phyloP scores from a whole-genome alignment of 1,140 invertebrate species.

The Heliconius melpomene region DNA sequence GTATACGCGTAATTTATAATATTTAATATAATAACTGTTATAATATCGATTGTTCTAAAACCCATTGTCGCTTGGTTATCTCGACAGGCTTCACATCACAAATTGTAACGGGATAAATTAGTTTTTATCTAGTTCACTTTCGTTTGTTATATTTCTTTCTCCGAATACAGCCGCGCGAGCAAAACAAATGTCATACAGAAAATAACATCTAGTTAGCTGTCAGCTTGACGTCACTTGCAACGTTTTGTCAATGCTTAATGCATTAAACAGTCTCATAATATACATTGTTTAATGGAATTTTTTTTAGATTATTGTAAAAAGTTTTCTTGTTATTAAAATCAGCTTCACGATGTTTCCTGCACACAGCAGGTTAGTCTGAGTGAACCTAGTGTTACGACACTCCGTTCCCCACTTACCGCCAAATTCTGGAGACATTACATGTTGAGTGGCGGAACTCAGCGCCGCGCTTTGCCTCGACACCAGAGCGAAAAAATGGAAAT shows the following conservation, averaged over 20 bases:
- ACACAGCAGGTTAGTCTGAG: too few species aligned
- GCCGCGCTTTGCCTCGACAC: too few species aligned
- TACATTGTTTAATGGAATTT: background rate
- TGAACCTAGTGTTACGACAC: too few species aligned
- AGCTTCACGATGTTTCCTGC: too few species aligned
- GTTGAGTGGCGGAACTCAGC: too few species aligned
- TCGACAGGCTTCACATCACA: constrained; percentile 62
- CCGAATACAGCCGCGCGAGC: constrained; percentile 45
- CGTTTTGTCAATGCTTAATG: background rate
- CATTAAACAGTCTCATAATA: background rate
- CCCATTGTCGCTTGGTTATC: constrained; percentile 48
- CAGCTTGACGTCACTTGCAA: background rate
- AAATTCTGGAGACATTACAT: too few species aligned
- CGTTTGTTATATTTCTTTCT: constrained; percentile 40
- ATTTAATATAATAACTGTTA: constrained; percentile 59
- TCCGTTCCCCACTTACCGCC: too few species aligned
- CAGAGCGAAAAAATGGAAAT: too few species aligned
- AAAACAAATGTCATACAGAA: constrained; percentile 55
- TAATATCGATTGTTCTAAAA: constrained; percentile 55
- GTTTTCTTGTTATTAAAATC: too few species aligned
- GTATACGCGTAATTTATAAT: constrained; percentile 59
- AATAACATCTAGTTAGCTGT: constrained; percentile 2
- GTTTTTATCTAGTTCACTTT: constrained; percentile 53
- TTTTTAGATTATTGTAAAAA: too few species aligned
- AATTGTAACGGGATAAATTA: constrained; percentile 43